phyloP scores from a whole-genome alignment of 2,888 invertebrate genomes.

The Exocentrus adspersus region DNA sequence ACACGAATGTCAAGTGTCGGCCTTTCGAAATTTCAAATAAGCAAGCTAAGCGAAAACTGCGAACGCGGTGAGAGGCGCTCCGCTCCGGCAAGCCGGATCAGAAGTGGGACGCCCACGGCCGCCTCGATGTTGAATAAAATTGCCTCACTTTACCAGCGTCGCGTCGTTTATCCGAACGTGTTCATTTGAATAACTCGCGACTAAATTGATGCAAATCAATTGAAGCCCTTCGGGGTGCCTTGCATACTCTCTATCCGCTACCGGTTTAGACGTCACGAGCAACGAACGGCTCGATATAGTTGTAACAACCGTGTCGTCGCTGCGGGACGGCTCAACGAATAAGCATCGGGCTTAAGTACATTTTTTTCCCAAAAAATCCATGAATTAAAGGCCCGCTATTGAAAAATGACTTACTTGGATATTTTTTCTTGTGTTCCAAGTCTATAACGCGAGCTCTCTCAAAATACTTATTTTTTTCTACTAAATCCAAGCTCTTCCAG shows the following conservation, averaged over 20 bases:
- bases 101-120: constrained; percentile 40
- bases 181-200: constrained; percentile 41
- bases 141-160: constrained; percentile 35
- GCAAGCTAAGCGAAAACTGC: constrained; percentile 32
- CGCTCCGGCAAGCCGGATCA: constrained; percentile 7
- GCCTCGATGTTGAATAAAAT: constrained; percentile 29
- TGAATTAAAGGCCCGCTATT: no score
- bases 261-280: constrained; percentile 13
- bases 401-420: constrained; percentile 68
- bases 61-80: constrained; percentile 30
- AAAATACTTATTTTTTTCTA: constrained; percentile 68
- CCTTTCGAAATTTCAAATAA: constrained; percentile 26
- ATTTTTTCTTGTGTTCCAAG: constrained; percentile 70
- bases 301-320: background rate
- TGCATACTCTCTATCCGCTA: constrained; percentile 9
- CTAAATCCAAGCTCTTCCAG: constrained; percentile 68
- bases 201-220: constrained; percentile 56
- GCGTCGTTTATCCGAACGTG: constrained; percentile 38
- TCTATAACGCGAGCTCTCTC: constrained; percentile 67
- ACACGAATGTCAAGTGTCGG: constrained; percentile 20
- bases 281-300: background rate
- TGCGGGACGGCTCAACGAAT: background rate
- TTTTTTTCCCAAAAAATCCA: no score
- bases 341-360: background rate
- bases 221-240: constrained; percentile 51